Evolutionary conservation across 2,797 vertebrate species (phyloP), one percentile per base, ranked within the genome.

Genomic region (Acanthopagrus latus): DNA sequence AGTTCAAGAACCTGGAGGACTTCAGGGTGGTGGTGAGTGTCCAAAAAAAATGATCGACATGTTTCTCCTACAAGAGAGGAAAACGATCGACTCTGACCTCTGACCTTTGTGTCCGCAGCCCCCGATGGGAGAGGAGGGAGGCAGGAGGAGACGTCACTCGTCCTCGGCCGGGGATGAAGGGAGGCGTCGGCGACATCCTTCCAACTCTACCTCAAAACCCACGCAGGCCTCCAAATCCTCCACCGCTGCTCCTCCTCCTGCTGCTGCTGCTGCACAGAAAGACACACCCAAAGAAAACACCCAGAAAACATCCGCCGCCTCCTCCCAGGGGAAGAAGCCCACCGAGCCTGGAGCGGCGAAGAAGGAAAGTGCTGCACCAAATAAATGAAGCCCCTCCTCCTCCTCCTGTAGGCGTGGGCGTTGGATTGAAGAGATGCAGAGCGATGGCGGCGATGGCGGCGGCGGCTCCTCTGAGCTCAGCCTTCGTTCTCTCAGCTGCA

Each of bases 1-100:
- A 96, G 83, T 99, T 97, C 91, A 97, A 95, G 92, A 96, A 94
- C 85, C 94, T 99, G 90, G 98, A 99, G 93, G 98, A 99, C 93
- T 99, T 99, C 93, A 95, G 97, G 84, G 92, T 94, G 79, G 86
- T 85, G 81, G 86, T 93, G 80, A 88, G 91, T 82, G 27, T 60
- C n/a, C 18, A 20, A 7, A 33, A 33, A 7, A 33, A 33, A 7
- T 8, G 7, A 33, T 33, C 33, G 33, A 33, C 33, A 2, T 8
- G 33, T 33, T 33, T 7, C 33, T 8, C 33, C 7, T 1, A 33
- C 33, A 8, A 33, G 33, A 33, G 33, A 8, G 3, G 4, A 27
- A 27, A 27, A 27, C 56, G 4, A 14, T 41, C 25, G 63, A 29
- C 54, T 14, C 12, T 27, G 56, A 48, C 38, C 54, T 14, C 21